Conservation (phyloP, 2,113 vertebrate genomes). For the Accipiter virgatus region DNA sequence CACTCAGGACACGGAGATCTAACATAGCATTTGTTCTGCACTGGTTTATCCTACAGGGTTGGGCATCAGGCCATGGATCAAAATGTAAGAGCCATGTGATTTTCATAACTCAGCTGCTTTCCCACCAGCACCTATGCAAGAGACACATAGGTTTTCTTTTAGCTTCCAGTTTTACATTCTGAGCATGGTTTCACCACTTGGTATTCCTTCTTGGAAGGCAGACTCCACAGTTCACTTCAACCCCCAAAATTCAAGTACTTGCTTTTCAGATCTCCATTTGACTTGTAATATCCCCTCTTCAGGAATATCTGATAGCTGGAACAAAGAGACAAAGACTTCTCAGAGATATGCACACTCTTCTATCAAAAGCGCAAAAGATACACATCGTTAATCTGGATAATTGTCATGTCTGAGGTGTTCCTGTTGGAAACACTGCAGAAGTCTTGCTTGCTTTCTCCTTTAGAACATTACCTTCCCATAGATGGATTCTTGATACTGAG, state of each 20-base stretch:
- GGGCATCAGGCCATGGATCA: neutral
- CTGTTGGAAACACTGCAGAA: neutral
- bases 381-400: neutral
- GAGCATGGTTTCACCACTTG: neutral
- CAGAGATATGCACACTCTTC: neutral
- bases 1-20: neutral
- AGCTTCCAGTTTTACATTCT: neutral
- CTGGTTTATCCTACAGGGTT: neutral
- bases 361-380: neutral
- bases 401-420: neutral
- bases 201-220: neutral
- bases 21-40: neutral
- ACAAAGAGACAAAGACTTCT: neutral
- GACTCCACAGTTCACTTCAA: neutral
- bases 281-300: neutral
- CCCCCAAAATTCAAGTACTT: neutral
- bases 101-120: neutral
- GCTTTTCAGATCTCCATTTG: neutral
- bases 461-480: neutral
- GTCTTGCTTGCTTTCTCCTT: neutral
- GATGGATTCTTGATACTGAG: neutral
- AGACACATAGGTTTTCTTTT: neutral
- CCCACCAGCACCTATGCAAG: neutral
- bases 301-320: neutral
- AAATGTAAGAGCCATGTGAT: neutral